Evolutionary conservation across 2,797 vertebrate species (phyloP).

Genomic region (Oophaga sylvatica): DNA sequence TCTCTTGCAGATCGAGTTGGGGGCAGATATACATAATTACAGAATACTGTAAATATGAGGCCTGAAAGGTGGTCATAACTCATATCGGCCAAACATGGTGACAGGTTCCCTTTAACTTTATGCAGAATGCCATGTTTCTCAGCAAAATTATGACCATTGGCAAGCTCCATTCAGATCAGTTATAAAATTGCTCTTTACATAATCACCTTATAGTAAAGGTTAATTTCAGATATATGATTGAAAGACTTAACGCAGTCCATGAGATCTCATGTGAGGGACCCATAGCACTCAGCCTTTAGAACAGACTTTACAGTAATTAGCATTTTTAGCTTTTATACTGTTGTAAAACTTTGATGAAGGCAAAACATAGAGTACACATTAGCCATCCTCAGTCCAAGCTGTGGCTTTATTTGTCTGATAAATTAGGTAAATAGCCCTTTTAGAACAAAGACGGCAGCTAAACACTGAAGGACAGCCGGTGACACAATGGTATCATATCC

Average conservation of each 20-base stretch:
- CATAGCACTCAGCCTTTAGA: background rate
- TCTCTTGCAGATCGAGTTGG: no score
- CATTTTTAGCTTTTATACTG: background rate
- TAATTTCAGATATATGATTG: background rate
- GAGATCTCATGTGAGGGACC: background rate
- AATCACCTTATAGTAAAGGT: background rate
- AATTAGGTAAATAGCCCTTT: constrained; percentile 17
- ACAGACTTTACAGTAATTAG: constrained; percentile 8
- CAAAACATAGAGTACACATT: constrained; percentile 13
- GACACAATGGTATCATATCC: constrained; percentile 22
- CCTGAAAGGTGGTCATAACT: no score
- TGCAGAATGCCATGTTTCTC: no score
- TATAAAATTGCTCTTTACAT: background rate
- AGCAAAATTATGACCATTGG: no score
- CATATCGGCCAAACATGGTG: no score
- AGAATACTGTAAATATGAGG: no score
- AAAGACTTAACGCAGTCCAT: background rate
- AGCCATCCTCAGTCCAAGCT: background rate
- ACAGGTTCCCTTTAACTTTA: no score
- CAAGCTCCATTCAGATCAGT: no score
- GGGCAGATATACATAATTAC: no score
- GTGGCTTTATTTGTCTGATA: constrained; percentile 11
- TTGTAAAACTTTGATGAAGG: constrained; percentile 33
- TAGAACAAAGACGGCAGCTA: background rate
- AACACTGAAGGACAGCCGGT: background rate